Percentiles rank a stretch among this genome's conserved stretches.
These are phyloP conservation scores for Fabriciana adippe DNA, from an alignment of 2,888 invertebrate species.

Conservation along the genomic window DNA sequence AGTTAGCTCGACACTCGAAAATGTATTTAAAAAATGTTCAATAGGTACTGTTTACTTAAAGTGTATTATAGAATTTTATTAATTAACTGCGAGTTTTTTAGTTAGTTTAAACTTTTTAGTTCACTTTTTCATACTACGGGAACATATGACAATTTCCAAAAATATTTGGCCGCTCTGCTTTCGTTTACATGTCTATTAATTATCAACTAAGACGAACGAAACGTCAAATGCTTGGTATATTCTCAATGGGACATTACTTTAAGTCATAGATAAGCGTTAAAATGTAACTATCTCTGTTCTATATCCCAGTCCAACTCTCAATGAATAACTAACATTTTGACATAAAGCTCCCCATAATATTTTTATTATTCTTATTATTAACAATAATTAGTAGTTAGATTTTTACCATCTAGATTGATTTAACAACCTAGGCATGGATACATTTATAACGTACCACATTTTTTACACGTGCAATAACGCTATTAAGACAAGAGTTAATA, in stretches of 20 bases:
- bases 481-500: too few species aligned
- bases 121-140: neutral
- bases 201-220: neutral
- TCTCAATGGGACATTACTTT: neutral
- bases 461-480: neutral
- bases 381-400: too few species aligned
- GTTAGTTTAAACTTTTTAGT: neutral
- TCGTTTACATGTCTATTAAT: slow-evolving; percentile 4
- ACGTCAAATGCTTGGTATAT: neutral
- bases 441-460: too few species aligned
- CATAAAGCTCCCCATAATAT: neutral
- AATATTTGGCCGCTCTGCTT: neutral
- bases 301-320: too few species aligned
- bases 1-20: slow-evolving; percentile 15
- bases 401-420: neutral
- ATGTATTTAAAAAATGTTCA: slow-evolving; percentile 3
- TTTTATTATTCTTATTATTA: neutral
- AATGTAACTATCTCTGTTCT: neutral
- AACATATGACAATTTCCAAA: slow-evolving; percentile 30
- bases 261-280: slow-evolving; percentile 4
- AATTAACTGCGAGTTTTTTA: neutral
- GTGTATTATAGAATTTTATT: neutral
- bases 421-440: neutral
- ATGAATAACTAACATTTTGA: too few species aligned
- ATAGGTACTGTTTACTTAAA: neutral